phyloP scores from a whole-genome alignment of 2,797 vertebrate species.

The Varecia variegata region DNA sequence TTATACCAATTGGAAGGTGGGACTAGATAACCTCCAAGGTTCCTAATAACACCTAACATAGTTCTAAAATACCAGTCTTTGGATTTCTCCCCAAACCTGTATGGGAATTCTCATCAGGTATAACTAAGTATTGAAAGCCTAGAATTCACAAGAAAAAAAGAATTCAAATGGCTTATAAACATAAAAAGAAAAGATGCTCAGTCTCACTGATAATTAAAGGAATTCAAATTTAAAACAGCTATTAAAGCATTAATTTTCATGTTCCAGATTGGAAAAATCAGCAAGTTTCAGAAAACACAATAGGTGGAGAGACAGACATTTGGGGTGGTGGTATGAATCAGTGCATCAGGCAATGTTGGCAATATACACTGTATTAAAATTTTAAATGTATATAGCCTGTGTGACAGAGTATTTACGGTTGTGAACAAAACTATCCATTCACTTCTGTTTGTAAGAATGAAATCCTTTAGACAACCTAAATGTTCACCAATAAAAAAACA shows the following conservation, averaged over 20 bases:
- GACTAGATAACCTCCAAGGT: neutral
- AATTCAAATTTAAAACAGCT: constrained; percentile 29
- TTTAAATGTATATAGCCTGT: neutral
- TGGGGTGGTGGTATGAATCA: neutral
- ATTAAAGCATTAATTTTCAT: constrained; percentile 22
- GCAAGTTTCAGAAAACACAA: neutral
- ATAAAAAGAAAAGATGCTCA: neutral
- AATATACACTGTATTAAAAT: neutral
- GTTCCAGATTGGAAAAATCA: neutral
- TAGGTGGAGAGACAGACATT: neutral
- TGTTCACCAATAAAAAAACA: neutral
- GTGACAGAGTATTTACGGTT: neutral
- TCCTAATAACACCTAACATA: neutral
- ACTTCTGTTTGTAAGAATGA: neutral
- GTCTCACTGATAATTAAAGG: constrained; percentile 1
- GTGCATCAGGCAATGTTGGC: neutral
- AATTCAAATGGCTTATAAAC: neutral
- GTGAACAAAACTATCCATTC: neutral
- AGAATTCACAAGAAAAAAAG: neutral
- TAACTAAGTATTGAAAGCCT: neutral
- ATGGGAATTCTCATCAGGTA: neutral
- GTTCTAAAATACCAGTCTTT: neutral
- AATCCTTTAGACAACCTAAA: neutral
- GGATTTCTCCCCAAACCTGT: neutral
- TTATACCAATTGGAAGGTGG: neutral